Conservation (phyloP, 2,888 invertebrate genomes). For the Rhagophthalmus giganteus region DNA sequence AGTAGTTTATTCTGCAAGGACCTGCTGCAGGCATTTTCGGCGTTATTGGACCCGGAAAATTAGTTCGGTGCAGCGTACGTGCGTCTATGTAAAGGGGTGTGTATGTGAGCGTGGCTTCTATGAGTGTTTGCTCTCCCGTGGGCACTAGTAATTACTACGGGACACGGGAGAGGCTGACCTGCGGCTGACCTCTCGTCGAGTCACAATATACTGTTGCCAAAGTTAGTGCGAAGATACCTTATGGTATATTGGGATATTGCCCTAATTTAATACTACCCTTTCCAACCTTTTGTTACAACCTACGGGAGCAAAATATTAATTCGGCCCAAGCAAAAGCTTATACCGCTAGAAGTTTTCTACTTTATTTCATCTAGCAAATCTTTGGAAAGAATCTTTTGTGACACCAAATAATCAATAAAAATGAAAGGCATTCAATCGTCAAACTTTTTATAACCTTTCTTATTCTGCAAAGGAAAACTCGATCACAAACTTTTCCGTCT, state of each 20-base stretch:
- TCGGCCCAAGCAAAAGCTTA: constrained; percentile 10
- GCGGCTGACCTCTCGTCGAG: constrained; percentile 28
- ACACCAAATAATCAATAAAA: constrained; percentile 29
- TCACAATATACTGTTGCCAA: constrained; percentile 23
- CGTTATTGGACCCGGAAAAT: constrained; percentile 23
- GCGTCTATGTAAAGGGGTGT: constrained; percentile 19
- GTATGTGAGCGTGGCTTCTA: constrained; percentile 11
- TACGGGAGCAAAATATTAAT: constrained; percentile 19
- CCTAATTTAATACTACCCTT: constrained; percentile 10
- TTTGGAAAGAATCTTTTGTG: constrained; percentile 22
- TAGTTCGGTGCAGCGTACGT: constrained; percentile 21
- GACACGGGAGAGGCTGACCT: constrained; percentile 31
- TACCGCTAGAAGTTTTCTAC: no score
- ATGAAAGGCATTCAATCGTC: constrained; percentile 30
- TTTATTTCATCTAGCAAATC: constrained; percentile 19
- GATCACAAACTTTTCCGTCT: constrained; percentile 28
- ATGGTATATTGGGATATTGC: constrained; percentile 14
- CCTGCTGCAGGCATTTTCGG: constrained; percentile 18
- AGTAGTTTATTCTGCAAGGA: constrained; percentile 20
- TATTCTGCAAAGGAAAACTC: constrained; percentile 27
- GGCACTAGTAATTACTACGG: constrained; percentile 30
- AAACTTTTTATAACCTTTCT: constrained; percentile 30
- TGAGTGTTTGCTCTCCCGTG: constrained; percentile 28
- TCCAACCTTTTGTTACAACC: constrained; percentile 5
- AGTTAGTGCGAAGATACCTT: constrained; percentile 22